These are phyloP conservation scores for Psococerastis gibbosa DNA, from an alignment of 2,888 invertebrate genomes.

Conservation along the genomic window DNA sequence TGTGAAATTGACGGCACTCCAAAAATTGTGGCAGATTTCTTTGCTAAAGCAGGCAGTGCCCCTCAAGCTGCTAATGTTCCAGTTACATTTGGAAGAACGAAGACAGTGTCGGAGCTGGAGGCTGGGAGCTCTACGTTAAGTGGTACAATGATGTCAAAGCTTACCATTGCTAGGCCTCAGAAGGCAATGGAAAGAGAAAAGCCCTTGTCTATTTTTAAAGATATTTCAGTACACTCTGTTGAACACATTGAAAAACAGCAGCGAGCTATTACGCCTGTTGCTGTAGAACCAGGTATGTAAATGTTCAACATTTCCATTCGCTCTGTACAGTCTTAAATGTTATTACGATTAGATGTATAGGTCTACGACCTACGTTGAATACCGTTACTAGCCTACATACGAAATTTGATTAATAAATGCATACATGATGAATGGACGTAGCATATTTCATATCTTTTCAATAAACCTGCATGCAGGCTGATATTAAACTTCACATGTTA, in stretches of 20 bases:
- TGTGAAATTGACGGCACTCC: slow-evolving; percentile 45
- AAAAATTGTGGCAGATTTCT: slow-evolving; percentile 74
- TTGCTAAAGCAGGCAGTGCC: slow-evolving; percentile 51
- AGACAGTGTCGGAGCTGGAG: neutral
- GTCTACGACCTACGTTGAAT: no score
- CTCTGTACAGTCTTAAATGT: no score
- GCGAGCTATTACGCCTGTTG: slow-evolving; percentile 45
- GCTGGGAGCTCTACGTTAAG: slow-evolving; percentile 74
- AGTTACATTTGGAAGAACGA: neutral
- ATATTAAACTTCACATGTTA: no score
- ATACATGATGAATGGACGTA: slow-evolving; percentile 11
- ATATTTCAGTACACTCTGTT: slow-evolving; percentile 62
- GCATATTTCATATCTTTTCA: no score
- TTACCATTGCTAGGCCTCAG: no score
- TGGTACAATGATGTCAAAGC: slow-evolving; percentile 32
- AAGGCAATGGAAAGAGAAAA: neutral
- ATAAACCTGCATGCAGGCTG: no score
- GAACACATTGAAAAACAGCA: slow-evolving; percentile 82
- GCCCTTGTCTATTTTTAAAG: slow-evolving; percentile 53
- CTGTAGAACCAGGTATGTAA: slow-evolving; percentile 16
- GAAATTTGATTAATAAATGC: no score
- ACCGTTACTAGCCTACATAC: no score
- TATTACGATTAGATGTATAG: no score
- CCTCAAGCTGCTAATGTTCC: neutral
- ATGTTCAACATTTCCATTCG: no score